phyloP scores from a whole-genome alignment of 2,888 invertebrate genomes.

The Platycheirus rosarum region DNA sequence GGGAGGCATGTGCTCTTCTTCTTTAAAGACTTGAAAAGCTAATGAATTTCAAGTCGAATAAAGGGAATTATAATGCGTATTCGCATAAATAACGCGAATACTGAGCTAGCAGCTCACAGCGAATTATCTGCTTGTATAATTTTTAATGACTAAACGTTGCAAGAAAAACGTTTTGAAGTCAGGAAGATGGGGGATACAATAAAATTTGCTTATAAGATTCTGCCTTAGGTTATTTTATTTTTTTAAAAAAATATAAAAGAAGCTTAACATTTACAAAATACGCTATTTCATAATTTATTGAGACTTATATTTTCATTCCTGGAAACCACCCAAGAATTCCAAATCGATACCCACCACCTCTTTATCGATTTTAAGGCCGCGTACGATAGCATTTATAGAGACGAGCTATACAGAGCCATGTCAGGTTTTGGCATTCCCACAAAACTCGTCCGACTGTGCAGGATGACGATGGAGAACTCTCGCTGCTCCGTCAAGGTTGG shows the following conservation, averaged over 20 bases:
- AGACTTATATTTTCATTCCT: no score
- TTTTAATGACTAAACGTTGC: conserved; percentile 31
- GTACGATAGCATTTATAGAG: no score
- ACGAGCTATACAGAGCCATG: no score
- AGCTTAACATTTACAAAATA: background rate
- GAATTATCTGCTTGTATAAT: conserved; percentile 47
- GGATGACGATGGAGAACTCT: no score
- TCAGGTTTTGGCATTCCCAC: no score
- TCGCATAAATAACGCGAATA: conserved; percentile 25
- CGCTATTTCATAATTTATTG: no score
- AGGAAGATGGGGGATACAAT: background rate
- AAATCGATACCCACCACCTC: no score
- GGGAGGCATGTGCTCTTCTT: background rate
- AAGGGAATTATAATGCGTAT: conserved; percentile 25
- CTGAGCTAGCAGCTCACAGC: conserved; percentile 8
- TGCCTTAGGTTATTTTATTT: conserved; percentile 4
- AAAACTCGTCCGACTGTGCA: no score
- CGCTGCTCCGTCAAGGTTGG: no score
- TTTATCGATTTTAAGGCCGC: no score
- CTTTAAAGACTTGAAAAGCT: conserved; percentile 45
- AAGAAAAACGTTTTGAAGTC: conserved; percentile 10
- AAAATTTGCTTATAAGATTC: background rate
- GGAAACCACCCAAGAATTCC: no score
- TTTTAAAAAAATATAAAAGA: background rate
- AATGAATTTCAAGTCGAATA: conserved; percentile 66